A percentile compares a stretch with the other conserved stretches of the same genome.
Evolutionary conservation across 1,140 invertebrate species (phyloP).

Genomic region (Probaryconus sp.): DNA sequence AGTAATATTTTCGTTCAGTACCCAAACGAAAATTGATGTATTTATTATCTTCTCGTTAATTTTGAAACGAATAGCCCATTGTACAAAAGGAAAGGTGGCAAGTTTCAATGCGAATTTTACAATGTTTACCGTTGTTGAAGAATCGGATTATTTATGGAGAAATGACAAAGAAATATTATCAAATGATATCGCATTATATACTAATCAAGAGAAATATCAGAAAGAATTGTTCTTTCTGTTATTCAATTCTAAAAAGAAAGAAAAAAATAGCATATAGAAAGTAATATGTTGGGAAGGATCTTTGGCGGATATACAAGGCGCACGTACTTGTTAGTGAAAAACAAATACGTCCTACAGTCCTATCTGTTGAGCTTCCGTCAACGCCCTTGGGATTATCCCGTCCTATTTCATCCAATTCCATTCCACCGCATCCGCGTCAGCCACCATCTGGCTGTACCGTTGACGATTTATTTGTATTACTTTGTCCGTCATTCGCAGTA

Average conservation of each 20-base stretch:
- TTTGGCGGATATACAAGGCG: conserved; percentile 55
- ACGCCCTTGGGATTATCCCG: conserved; percentile 71
- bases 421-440: conserved; percentile 67
- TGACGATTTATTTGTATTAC: conserved; percentile 74
- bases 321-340: conserved; percentile 71
- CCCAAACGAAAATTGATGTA: conserved; percentile 41
- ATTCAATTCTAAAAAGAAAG: conserved; percentile 42
- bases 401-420: conserved; percentile 67
- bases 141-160: too few relatives aligned
- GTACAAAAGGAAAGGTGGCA: neutral
- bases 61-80: conserved; percentile 2
- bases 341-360: conserved; percentile 68
- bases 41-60: conserved; percentile 30
- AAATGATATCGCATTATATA: too few relatives aligned
- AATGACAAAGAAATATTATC: too few relatives aligned
- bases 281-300: conserved; percentile 61
- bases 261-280: conserved; percentile 39
- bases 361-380: conserved; percentile 66
- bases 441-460: conserved; percentile 68
- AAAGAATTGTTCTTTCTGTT: conserved; percentile 25
- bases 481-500: conserved; percentile 63
- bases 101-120: too few relatives aligned
- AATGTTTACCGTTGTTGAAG: too few relatives aligned
- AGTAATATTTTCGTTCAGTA: conserved; percentile 46
- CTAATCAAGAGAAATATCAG: too few relatives aligned